Conservation (phyloP, 2,888 invertebrate species). For the Muscina levida region DNA sequence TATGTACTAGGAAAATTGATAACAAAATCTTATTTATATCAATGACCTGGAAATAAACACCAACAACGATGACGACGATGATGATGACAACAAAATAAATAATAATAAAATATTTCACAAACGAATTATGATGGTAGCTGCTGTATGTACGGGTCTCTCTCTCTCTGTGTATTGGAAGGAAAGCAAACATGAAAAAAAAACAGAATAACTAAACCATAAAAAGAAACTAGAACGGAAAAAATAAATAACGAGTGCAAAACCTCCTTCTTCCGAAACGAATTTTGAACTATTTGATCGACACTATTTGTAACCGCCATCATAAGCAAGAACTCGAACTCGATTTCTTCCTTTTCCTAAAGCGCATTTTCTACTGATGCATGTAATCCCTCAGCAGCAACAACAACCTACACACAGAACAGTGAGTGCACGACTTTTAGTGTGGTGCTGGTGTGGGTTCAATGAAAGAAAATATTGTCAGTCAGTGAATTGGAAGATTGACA, state of each 20-base stretch:
- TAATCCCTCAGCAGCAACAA: constrained; percentile 22
- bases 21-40: constrained; percentile 25
- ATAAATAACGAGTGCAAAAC: constrained; percentile 20
- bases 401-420: background rate
- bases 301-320: constrained; percentile 38
- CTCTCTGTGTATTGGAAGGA: constrained; percentile 38
- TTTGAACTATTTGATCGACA: constrained; percentile 38
- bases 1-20: constrained; percentile 9
- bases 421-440: background rate
- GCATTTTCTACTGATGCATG: constrained; percentile 33
- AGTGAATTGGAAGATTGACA: constrained; percentile 59
- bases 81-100: constrained; percentile 21
- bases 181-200: background rate
- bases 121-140: constrained; percentile 45
- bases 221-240: constrained; percentile 6
- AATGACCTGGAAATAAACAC: constrained; percentile 42
- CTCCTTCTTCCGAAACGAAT: constrained; percentile 11
- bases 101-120: constrained; percentile 39
- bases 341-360: constrained; percentile 1
- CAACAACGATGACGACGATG: background rate
- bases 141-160: constrained; percentile 30
- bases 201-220: too few species aligned
- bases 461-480: constrained; percentile 54
- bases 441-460: constrained; percentile 46
- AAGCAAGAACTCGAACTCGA: constrained; percentile 18